Evolutionary conservation across 1,140 invertebrate genomes (phyloP).

Genomic region (Drosophila grimshawi): DNA sequence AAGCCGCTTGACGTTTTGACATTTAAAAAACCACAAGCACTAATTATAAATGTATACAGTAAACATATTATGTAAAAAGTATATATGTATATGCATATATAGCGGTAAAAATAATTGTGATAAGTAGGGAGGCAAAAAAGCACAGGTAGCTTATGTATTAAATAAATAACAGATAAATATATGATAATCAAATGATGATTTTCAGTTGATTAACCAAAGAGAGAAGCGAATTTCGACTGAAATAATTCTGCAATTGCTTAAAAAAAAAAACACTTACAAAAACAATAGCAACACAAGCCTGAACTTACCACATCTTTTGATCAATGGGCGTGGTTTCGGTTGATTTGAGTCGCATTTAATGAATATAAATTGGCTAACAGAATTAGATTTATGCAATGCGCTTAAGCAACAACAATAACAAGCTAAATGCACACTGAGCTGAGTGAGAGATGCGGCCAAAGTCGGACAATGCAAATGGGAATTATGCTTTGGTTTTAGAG

Average conservation of each 20-base stretch:
- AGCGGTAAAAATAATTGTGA: too few species aligned
- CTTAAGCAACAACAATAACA: slow-evolving; percentile 29
- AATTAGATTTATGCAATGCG: slow-evolving; percentile 70
- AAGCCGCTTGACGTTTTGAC: slow-evolving; percentile 47
- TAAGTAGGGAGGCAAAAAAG: too few species aligned
- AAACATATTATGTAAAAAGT: not conserved
- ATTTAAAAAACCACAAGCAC: slow-evolving; percentile 51
- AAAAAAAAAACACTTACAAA: slow-evolving; percentile 8
- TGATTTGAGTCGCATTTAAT: slow-evolving; percentile 50
- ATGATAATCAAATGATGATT: slow-evolving; percentile 76
- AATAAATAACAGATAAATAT: slow-evolving; percentile 63
- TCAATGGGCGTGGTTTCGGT: not conserved
- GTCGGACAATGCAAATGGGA: not conserved
- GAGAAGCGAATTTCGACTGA: slow-evolving; percentile 32
- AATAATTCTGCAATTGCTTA: slow-evolving; percentile 28
- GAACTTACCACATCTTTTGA: slow-evolving; percentile 12
- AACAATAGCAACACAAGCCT: slow-evolving; percentile 14
- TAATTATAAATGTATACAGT: not conserved
- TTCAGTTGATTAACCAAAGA: slow-evolving; percentile 64
- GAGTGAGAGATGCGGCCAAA: not conserved
- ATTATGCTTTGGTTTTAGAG: not conserved
- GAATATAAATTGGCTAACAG: slow-evolving; percentile 74
- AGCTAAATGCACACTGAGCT: not conserved
- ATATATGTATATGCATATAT: not conserved
- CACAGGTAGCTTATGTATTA: slow-evolving; percentile 35